Evolutionary conservation across 2,113 vertebrate species (phyloP).

Genomic region (Hemichromis elongatus): DNA sequence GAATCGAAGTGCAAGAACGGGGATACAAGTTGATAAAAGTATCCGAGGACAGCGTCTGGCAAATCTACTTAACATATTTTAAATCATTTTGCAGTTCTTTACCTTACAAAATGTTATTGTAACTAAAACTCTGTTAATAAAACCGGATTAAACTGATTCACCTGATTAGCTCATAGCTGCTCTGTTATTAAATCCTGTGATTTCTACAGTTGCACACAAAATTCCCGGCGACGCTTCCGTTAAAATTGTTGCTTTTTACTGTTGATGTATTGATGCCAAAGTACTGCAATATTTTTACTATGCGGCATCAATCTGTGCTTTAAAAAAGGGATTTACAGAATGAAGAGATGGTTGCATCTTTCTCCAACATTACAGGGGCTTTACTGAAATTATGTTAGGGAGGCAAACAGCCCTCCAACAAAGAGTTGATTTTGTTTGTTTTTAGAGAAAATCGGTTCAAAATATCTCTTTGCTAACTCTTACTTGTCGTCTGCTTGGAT

Average conservation of each 20-base stretch:
- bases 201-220: background rate
- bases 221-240: background rate
- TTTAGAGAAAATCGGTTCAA: background rate
- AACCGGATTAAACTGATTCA: background rate
- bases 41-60: background rate
- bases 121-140: background rate
- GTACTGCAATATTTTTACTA: background rate
- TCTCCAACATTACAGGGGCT: background rate
- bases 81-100: background rate
- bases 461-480: background rate
- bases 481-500: background rate
- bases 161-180: background rate
- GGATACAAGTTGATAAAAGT: background rate
- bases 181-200: accelerated
- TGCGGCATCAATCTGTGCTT: background rate
- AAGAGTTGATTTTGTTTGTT: background rate
- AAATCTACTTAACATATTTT: background rate
- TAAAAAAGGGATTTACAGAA: background rate
- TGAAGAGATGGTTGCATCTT: background rate
- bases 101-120: background rate
- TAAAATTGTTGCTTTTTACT: background rate
- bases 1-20: background rate
- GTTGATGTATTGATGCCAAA: background rate
- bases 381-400: background rate
- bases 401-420: background rate